Conservation (phyloP, 1,140 invertebrate genomes). For the Drosophila ficusphila region DNA sequence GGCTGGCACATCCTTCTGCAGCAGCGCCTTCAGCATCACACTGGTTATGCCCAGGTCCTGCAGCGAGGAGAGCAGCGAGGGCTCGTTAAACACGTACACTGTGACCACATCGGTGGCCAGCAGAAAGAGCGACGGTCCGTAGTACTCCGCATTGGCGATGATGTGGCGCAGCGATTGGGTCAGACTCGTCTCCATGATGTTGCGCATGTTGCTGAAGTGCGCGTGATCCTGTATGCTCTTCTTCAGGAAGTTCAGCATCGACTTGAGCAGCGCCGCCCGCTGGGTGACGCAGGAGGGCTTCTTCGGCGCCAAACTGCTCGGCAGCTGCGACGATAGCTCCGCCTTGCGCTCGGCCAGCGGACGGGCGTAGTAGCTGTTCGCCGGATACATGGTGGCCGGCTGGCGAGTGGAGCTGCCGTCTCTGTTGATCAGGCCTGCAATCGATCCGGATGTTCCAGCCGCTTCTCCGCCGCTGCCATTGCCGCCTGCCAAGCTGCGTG, state of each 20-base stretch:
- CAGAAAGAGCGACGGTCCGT: slow-evolving; percentile 94
- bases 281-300: slow-evolving; percentile 90
- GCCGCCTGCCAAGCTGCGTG: neutral
- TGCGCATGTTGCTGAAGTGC: slow-evolving; percentile 93
- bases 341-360: slow-evolving; percentile 73
- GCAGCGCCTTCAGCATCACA: slow-evolving; percentile 93
- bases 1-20: slow-evolving; percentile 95
- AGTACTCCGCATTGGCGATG: slow-evolving; percentile 96
- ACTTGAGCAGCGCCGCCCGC: slow-evolving; percentile 93
- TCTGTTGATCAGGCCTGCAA: neutral
- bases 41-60: slow-evolving; percentile 96
- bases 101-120: slow-evolving; percentile 96
- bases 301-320: slow-evolving; percentile 70
- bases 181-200: slow-evolving; percentile 95
- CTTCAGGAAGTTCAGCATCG: slow-evolving; percentile 95
- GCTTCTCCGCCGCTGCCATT: neutral
- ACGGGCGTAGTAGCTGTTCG: slow-evolving; percentile 73
- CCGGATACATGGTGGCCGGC: slow-evolving; percentile 52
- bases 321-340: slow-evolving; percentile 57
- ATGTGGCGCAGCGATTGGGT: slow-evolving; percentile 94
- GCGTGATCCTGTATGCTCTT: slow-evolving; percentile 93
- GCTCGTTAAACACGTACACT: slow-evolving; percentile 97
- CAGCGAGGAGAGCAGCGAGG: slow-evolving; percentile 92
- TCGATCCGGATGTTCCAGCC: neutral
- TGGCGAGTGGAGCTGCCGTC: neutral